Evolutionary conservation across 2,888 invertebrate species (phyloP).

Genomic region (Clepsis dumicolana): DNA sequence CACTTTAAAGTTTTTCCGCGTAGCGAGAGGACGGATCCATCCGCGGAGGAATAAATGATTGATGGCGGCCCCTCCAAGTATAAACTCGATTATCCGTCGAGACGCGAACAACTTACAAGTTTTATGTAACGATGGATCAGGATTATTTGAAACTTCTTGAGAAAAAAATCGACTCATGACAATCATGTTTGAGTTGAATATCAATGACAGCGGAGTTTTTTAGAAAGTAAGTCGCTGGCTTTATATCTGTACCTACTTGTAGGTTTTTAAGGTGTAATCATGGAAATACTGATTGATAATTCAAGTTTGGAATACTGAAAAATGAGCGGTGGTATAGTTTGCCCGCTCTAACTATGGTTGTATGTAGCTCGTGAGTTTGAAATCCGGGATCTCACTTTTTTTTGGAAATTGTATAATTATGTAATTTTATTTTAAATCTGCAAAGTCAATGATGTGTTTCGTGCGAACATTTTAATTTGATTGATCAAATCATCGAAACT

Average conservation of each 20-base stretch:
- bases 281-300: not conserved
- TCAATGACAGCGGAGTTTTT: slow-evolving; percentile 61
- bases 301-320: not conserved
- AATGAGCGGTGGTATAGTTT: no score
- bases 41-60: slow-evolving; percentile 81
- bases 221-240: slow-evolving; percentile 19
- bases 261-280: not conserved
- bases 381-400: not conserved
- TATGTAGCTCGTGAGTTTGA: not conserved
- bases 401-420: no score
- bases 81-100: slow-evolving; percentile 86
- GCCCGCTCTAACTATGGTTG: not conserved
- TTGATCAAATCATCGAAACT: no score
- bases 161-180: slow-evolving; percentile 81
- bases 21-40: slow-evolving; percentile 64
- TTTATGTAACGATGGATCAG: slow-evolving; percentile 86
- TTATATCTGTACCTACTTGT: slow-evolving; percentile 16
- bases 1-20: slow-evolving; percentile 83
- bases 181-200: slow-evolving; percentile 83
- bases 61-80: slow-evolving; percentile 84
- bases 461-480: no score
- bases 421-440: no score
- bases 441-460: no score
- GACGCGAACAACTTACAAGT: slow-evolving; percentile 86
- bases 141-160: slow-evolving; percentile 79